A percentile compares a stretch with the other conserved stretches of the same genome.
These are phyloP conservation scores for Syrista parreyssii DNA, from an alignment of 2,888 invertebrate species.

Conservation along the genomic window DNA sequence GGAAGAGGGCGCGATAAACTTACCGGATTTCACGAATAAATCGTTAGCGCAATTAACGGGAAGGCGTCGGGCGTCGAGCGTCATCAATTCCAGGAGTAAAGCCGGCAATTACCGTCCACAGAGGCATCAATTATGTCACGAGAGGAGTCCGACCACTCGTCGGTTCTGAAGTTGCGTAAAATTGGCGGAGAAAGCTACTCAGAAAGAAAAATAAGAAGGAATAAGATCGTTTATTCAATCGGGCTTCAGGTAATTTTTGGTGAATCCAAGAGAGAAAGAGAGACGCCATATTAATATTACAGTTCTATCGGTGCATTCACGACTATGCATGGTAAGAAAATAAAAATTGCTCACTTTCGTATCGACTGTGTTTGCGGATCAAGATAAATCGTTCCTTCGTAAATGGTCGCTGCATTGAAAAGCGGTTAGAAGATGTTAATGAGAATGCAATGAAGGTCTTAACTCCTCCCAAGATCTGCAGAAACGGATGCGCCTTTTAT, in stretches of 20 bases:
- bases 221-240: background rate
- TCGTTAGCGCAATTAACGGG: conserved; percentile 33
- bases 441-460: conserved; percentile 49
- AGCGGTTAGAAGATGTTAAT: conserved; percentile 39
- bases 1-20: conserved; percentile 17
- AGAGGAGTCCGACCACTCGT: conserved; percentile 28
- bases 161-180: conserved; percentile 24
- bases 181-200: conserved; percentile 20
- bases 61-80: conserved; percentile 31
- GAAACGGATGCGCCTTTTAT: conserved; percentile 44
- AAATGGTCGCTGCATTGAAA: conserved; percentile 34
- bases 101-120: conserved; percentile 35
- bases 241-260: conserved; percentile 5
- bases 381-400: conserved; percentile 7
- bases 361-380: background rate
- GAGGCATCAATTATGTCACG: conserved; percentile 41
- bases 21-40: conserved; percentile 36
- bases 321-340: background rate
- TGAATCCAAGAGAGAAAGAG: conserved; percentile 3
- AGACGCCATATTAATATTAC: background rate
- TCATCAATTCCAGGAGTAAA: conserved; percentile 37
- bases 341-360: background rate
- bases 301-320: background rate
- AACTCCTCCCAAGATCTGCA: conserved; percentile 46
- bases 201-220: background rate